A percentile compares a stretch with the other conserved stretches of the same genome.
Conservation (phyloP, 2,888 invertebrate species). For the Noctua janthina region DNA sequence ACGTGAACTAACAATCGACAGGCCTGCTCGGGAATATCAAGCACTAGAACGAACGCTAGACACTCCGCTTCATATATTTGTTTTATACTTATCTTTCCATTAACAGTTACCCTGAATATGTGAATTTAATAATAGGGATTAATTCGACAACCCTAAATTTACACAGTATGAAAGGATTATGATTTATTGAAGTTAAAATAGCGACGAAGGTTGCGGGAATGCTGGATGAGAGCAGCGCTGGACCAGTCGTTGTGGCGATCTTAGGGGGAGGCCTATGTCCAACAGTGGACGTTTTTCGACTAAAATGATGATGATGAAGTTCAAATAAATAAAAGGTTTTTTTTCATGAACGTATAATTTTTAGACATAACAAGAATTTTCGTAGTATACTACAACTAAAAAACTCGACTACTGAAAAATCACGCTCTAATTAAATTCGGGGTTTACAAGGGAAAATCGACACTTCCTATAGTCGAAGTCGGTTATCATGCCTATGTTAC, state of each 20-base stretch:
- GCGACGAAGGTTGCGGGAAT: background rate
- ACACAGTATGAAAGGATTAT: background rate
- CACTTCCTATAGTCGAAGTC: too few species aligned
- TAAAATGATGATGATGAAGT: background rate
- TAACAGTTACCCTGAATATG: slow-evolving; percentile 14
- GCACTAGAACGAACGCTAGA: slow-evolving; percentile 14
- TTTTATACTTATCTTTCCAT: slow-evolving; percentile 29
- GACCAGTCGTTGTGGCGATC: background rate
- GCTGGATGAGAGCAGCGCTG: background rate
- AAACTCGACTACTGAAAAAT: too few species aligned
- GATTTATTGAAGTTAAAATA: background rate
- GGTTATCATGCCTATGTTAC: too few species aligned
- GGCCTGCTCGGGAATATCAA: slow-evolving; percentile 43
- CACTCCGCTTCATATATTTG: slow-evolving; percentile 31
- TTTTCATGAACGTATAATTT: background rate
- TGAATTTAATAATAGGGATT: background rate
- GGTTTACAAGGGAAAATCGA: too few species aligned
- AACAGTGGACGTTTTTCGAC: background rate
- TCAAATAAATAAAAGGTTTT: background rate
- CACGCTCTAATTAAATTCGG: too few species aligned
- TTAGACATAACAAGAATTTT: background rate
- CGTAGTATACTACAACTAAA: too few species aligned
- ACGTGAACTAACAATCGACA: slow-evolving; percentile 49
- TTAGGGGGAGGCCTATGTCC: background rate
- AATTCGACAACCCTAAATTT: background rate